A percentile compares a stretch with the other conserved stretches of the same genome.
Conservation (phyloP, 2,113 vertebrate genomes). For the Carollia perspicillata region DNA sequence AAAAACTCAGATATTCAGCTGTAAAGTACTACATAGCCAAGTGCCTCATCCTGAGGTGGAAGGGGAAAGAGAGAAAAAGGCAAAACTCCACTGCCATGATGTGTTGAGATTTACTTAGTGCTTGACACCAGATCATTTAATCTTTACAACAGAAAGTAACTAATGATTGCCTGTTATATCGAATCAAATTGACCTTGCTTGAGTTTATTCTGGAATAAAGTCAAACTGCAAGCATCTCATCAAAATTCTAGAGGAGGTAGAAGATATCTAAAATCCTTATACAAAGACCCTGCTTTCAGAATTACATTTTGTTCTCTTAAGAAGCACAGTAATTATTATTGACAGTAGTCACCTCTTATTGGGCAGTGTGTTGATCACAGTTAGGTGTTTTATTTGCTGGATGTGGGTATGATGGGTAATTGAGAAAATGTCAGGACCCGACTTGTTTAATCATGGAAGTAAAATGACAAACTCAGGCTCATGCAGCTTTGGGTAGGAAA, state of each 20-base stretch:
- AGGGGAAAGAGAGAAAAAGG: neutral
- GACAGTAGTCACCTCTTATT: neutral
- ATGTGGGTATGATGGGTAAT: neutral
- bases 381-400: neutral
- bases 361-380: neutral
- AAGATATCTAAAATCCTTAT: neutral
- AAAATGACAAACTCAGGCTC: neutral
- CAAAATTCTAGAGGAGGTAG: neutral
- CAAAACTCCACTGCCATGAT: neutral
- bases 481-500: neutral
- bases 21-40: neutral
- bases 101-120: neutral
- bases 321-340: neutral
- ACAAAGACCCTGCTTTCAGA: conserved; percentile 10
- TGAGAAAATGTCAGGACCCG: neutral
- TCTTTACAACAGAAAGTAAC: conserved; percentile 6
- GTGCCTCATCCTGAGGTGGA: accelerated
- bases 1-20: neutral
- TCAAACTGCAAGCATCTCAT: neutral
- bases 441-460: neutral
- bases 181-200: conserved; percentile 22
- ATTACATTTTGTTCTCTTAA: neutral
- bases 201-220: neutral
- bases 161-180: neutral
- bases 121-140: conserved; percentile 18